Conservation (phyloP, 2,797 vertebrate species). For the Hydrolagus colliei region DNA sequence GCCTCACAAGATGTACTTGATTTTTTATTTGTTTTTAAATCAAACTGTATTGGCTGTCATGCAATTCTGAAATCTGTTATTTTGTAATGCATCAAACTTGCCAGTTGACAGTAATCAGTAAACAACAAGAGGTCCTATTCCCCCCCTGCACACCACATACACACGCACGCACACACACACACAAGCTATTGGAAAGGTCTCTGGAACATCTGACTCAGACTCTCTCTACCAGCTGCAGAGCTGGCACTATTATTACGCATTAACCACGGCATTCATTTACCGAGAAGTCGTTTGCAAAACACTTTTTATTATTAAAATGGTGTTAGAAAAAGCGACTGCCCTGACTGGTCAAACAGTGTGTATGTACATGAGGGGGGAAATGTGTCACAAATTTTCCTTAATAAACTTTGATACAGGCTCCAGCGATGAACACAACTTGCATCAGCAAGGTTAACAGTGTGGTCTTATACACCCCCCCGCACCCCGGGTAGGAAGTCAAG, state of each 20-base stretch:
- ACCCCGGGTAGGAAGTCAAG: neutral
- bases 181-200: neutral
- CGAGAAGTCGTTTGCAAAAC: neutral
- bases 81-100: neutral
- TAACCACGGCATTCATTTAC: neutral
- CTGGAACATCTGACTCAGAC: neutral
- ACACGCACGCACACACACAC: neutral
- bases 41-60: neutral
- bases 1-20: neutral
- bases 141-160: neutral
- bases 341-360: neutral
- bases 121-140: neutral
- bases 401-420: neutral
- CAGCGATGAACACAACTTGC: neutral
- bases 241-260: neutral
- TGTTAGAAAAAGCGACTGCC: neutral
- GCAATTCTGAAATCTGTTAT: neutral
- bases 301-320: neutral
- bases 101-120: neutral
- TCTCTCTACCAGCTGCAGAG: neutral
- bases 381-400: neutral
- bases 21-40: neutral
- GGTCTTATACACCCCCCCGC: neutral
- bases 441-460: neutral
- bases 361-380: neutral